Evolutionary conservation across 2,113 vertebrate genomes (phyloP).

Genomic region (Trichechus manatus): DNA sequence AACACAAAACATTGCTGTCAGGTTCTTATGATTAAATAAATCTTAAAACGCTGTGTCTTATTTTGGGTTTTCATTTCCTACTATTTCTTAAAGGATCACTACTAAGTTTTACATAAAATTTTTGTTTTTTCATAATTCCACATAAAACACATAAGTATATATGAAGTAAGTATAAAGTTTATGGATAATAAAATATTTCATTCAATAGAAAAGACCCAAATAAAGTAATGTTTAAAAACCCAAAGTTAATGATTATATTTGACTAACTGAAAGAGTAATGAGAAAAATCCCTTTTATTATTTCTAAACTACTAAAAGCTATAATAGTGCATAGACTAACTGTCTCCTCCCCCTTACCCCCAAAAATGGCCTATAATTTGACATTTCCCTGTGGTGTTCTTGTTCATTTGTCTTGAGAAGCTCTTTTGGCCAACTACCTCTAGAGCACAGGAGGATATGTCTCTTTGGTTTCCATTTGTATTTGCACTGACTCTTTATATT

Average conservation of each 20-base stretch:
- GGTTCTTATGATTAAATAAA: slow-evolving; percentile 7
- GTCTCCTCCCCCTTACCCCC: background rate
- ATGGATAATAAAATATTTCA: slow-evolving; percentile 32
- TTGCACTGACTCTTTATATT: slow-evolving; percentile 41
- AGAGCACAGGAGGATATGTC: background rate
- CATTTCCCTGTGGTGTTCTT: background rate
- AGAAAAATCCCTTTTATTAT: slow-evolving; percentile 23
- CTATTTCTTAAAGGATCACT: slow-evolving; percentile 16
- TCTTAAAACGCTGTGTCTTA: background rate
- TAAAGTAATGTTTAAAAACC: slow-evolving; percentile 5
- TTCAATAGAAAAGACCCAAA: background rate
- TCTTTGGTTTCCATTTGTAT: slow-evolving; percentile 31
- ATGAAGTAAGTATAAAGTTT: slow-evolving; percentile 9
- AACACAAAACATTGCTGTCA: background rate
- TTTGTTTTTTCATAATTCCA: slow-evolving; percentile 42
- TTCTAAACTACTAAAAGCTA: slow-evolving; percentile 54
- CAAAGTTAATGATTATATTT: slow-evolving; percentile 19
- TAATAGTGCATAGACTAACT: background rate
- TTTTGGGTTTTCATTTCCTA: background rate
- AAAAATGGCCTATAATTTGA: background rate
- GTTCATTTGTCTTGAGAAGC: background rate
- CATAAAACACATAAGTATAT: background rate
- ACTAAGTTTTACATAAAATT: background rate
- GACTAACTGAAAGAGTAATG: slow-evolving; percentile 1
- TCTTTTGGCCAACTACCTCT: background rate